Evolutionary conservation across 2,797 vertebrate species (phyloP).

Genomic region (Champsocephalus esox): DNA sequence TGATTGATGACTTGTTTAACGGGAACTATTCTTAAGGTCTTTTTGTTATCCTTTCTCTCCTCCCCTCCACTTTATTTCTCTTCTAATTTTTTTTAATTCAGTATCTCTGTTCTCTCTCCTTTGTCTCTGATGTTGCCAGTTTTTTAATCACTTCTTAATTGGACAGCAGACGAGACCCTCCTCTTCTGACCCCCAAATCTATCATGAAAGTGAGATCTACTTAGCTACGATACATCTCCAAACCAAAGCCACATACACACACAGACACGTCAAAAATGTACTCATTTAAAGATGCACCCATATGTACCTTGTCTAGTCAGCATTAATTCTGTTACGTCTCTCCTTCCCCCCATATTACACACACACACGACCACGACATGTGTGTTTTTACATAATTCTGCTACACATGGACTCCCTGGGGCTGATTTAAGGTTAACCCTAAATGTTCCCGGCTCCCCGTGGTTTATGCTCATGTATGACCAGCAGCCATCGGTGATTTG

Average conservation of each 20-base stretch:
- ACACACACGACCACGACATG: not conserved
- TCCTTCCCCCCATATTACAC: constrained; percentile 27
- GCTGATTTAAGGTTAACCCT: constrained; percentile 77
- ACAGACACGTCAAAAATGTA: constrained; percentile 9
- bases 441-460: constrained; percentile 60
- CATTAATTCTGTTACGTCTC: constrained; percentile 54
- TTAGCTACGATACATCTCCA: constrained; percentile 18
- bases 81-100: constrained; percentile 4
- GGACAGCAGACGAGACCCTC: constrained; percentile 47
- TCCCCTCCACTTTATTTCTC: constrained; percentile 14
- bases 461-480: constrained; percentile 56
- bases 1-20: too few species aligned
- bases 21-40: too few species aligned
- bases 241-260: not conserved
- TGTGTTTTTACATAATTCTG: constrained; percentile 60
- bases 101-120: constrained; percentile 39
- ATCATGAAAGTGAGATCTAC: constrained; percentile 55
- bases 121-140: constrained; percentile 67
- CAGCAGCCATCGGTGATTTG: constrained; percentile 71
- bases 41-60: not conserved
- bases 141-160: constrained; percentile 61
- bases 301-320: constrained; percentile 54
- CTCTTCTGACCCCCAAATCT: constrained; percentile 45
- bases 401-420: constrained; percentile 52
- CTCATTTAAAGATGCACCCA: constrained; percentile 13